These are phyloP conservation scores for Heliothis subflexa DNA, from an alignment of 1,140 invertebrate genomes.

Conservation along the genomic window DNA sequence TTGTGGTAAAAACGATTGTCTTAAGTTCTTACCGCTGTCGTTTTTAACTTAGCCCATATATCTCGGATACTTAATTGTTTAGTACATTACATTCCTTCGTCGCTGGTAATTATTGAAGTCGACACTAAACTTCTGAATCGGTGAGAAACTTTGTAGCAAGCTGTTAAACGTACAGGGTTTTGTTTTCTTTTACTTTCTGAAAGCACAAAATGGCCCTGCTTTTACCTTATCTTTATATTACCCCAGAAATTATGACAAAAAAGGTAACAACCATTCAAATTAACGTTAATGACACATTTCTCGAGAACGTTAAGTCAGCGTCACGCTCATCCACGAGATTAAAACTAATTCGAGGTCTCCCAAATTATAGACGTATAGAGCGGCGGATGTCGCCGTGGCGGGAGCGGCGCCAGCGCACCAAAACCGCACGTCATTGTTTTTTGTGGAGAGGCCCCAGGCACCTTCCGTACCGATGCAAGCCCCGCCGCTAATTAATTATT, in stretches of 20 bases:
- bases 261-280: slow-evolving; percentile 76
- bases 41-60: neutral
- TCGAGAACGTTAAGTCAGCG: slow-evolving; percentile 67
- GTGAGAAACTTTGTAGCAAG: slow-evolving; percentile 54
- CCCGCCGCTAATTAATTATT: slow-evolving; percentile 84
- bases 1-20: neutral
- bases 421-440: slow-evolving; percentile 86
- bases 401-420: slow-evolving; percentile 76
- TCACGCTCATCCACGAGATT: slow-evolving; percentile 80
- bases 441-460: slow-evolving; percentile 76
- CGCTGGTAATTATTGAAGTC: slow-evolving; percentile 61
- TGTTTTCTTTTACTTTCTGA: slow-evolving; percentile 50
- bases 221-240: slow-evolving; percentile 52
- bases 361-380: slow-evolving; percentile 79
- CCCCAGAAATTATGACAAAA: slow-evolving; percentile 60
- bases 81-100: slow-evolving; percentile 61
- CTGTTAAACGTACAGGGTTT: slow-evolving; percentile 43
- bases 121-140: slow-evolving; percentile 39
- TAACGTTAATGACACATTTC: slow-evolving; percentile 82
- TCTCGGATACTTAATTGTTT: slow-evolving; percentile 64
- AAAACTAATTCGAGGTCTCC: slow-evolving; percentile 83
- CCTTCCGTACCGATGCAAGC: slow-evolving; percentile 70
- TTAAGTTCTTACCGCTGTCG: neutral
- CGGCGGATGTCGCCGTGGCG: slow-evolving; percentile 78
- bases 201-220: slow-evolving; percentile 24